Conservation (phyloP, 2,888 invertebrate species). For the Trypoxylon attenuatum region DNA sequence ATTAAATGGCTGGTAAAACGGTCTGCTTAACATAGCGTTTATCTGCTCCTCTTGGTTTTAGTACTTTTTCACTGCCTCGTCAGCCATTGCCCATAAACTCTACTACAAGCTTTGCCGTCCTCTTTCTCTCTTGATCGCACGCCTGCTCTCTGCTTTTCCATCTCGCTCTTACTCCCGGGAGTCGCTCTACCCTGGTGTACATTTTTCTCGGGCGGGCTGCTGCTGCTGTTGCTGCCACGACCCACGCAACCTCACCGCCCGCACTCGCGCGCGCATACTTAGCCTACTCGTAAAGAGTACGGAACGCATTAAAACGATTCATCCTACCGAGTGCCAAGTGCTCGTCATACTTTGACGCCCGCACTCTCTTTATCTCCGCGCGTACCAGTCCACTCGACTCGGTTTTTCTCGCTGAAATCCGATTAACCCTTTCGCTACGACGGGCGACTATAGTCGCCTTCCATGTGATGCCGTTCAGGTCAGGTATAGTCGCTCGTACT, state of each 20-base stretch:
- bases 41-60: slow-evolving; percentile 73
- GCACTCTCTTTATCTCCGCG: slow-evolving; percentile 49
- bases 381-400: slow-evolving; percentile 17
- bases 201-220: slow-evolving; percentile 43
- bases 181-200: slow-evolving; percentile 34
- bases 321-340: slow-evolving; percentile 42
- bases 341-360: slow-evolving; percentile 47
- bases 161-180: slow-evolving; percentile 2
- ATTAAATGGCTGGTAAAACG: slow-evolving; percentile 74
- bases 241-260: no score
- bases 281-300: slow-evolving; percentile 36
- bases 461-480: no score
- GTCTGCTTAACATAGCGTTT: slow-evolving; percentile 74
- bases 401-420: slow-evolving; percentile 3
- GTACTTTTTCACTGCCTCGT: slow-evolving; percentile 74
- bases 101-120: slow-evolving; percentile 49
- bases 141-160: background rate
- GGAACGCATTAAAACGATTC: slow-evolving; percentile 47
- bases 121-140: slow-evolving; percentile 16
- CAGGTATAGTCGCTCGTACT: no score
- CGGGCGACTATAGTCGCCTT: background rate
- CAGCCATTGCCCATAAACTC: slow-evolving; percentile 73
- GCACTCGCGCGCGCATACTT: slow-evolving; percentile 25
- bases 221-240: no score
- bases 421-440: slow-evolving; percentile 15